Base-by-base conservation (phyloP, 1,140 invertebrate genomes). In the Drosophila saltans region DNA sequence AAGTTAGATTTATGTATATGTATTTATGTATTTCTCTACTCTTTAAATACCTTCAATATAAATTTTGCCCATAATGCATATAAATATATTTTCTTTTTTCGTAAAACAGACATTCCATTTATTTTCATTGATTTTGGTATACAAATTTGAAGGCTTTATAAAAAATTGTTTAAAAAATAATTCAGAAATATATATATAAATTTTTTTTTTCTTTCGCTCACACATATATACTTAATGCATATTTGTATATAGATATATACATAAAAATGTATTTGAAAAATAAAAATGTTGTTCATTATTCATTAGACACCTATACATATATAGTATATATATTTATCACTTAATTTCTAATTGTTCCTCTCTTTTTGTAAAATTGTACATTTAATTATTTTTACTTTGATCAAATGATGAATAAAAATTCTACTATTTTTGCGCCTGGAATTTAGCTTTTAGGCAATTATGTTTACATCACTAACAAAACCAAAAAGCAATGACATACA, bases 261-360 rank as follows among this genome's bases (percentile, higher is more conserved):
- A 28, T 57, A 24, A 57, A 77, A 57, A 77, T 76, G 60, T 77
- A 77, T 76, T 60, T 41, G 58, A 64, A 75, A 33, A 66, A 74
- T 66, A 7, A 26, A 41, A 41, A 11, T 67, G 21, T 45, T 63
- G 62, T 75, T 75, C 64, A 66, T 59, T 41, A 76, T 76, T 65
- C 52, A 39, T 16, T 68, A 59, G 56, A 7, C 30, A n/a, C 60
- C 45, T n/a, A 57, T 36, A 36, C 33, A 36, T 36, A 6, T 36
- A 36, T 2, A 4, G 6, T 36, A 36, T 36, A 36, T 36, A 7
- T 57, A 41, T 66, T 33, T 3, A 52, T 77, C 70, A 75, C 73
- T 69, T 75, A 75, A 9, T 40, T 28, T 11, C 33, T 43, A 69
- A 75, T 45, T 56, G 40, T 69, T 75, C 36, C 66, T 77, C 64